Evolutionary conservation across 2,888 invertebrate species (phyloP), one percentile per base, ranked within the genome.

Genomic region (Arenicola marina): DNA sequence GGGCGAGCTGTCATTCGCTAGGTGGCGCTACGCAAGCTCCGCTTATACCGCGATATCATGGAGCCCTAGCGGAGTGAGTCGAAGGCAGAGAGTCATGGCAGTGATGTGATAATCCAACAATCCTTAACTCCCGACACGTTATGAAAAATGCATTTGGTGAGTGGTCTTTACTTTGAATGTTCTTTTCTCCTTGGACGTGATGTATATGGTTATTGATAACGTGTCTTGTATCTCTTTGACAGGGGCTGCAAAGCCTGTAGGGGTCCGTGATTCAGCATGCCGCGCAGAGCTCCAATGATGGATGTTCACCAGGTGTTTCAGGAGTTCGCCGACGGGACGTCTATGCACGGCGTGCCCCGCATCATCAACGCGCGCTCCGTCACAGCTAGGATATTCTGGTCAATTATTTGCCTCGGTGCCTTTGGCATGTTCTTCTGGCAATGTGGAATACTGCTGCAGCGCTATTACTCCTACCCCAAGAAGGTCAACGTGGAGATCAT

Each of bases 351-450:
- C 2, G 68, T 71, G 11, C 70, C 72, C 18, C 60, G 71, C 31
- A 72, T 72, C 56, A 72, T 72, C 56, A 71, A 72, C 61, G 66
- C 72, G 18, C 55, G 59, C 3, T 66, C 69, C 4, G 26, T 72
- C 43, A 33, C 59, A 2, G 65, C 63, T 33, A 51, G 68, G 21
- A 57, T 71, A 28, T 68, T 71, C 61, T 72, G 72, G 72, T 59
- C 72, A 4, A 29, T 64, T 31, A 72, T 71, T 51, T 72, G 69
- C 62, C 15, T 71, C 32, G 65, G 64, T 18, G 72, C 72, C 43
- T 66, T 72, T 51, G 56, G 53, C n/a, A 72, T 72, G 68, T 71
- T 72, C 61, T 34, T 69, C 62, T 69, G 65, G 66, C 67, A 69
- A n/a, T 55, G 61, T 31, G 63, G 54, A 44, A 69, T 68, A 44